Conservation (phyloP, 37 sponge, comb jelly and placozoan genomes). For the Hexactinellida sp. region DNA sequence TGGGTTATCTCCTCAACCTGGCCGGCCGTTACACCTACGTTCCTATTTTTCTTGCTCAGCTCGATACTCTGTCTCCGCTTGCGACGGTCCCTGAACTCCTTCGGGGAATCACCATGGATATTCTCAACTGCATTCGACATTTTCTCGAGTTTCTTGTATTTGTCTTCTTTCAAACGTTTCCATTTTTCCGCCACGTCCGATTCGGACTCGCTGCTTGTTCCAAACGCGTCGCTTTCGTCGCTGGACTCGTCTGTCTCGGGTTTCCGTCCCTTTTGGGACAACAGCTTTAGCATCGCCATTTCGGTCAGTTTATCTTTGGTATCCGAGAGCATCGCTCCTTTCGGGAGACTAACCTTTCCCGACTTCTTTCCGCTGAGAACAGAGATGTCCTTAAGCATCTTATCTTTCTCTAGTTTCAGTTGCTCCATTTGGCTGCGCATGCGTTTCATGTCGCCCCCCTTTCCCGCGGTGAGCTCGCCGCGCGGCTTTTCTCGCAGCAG, state of each 20-base stretch:
- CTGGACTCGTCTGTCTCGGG: not conserved
- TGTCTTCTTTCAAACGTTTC: not conserved
- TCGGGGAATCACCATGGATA: not conserved
- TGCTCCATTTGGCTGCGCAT: not conserved
- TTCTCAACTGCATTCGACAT: not conserved
- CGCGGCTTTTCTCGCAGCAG: not conserved
- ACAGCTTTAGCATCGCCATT: not conserved
- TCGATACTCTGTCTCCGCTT: not conserved
- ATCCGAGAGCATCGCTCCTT: not conserved
- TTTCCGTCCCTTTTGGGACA: not conserved
- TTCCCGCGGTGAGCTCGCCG: not conserved
- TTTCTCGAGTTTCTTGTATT: not conserved
- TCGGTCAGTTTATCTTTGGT: not conserved
- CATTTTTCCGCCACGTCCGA: not conserved
- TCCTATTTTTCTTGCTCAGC: not conserved
- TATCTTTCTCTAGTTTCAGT: not conserved
- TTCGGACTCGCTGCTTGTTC: not conserved
- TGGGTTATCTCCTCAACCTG: not conserved
- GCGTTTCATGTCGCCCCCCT: not conserved
- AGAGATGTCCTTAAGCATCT: not conserved
- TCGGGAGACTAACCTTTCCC: not conserved
- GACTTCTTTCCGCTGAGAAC: not conserved
- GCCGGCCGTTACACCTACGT: not conserved
- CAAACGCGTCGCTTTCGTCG: not conserved
- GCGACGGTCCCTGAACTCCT: not conserved